phyloP scores from a whole-genome alignment of 2,888 invertebrate species.

The Apamea anceps region DNA sequence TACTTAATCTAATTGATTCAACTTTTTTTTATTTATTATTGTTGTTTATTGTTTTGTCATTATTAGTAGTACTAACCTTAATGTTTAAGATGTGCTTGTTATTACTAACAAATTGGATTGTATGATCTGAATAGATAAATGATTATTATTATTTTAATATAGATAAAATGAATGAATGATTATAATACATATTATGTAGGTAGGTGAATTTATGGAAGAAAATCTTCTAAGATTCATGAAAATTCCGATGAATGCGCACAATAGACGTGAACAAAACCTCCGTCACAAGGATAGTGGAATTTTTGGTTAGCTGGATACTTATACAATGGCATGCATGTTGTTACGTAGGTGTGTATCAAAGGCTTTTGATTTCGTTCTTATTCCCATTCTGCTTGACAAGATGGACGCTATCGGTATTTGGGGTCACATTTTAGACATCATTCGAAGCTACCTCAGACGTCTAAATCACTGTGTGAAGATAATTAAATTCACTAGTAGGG shows the following conservation, averaged over 20 bases:
- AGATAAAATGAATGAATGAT: too few species aligned
- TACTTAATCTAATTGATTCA: too few species aligned
- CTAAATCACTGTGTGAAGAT: neutral
- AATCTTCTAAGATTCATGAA: neutral
- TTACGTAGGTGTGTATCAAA: constrained; percentile 13
- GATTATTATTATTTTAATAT: too few species aligned
- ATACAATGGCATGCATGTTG: neutral
- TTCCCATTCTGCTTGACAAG: constrained; percentile 1
- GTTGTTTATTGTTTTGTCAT: too few species aligned
- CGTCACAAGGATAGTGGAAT: neutral
- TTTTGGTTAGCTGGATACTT: neutral
- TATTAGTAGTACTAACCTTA: too few species aligned
- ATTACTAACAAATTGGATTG: too few species aligned
- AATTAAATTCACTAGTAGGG: neutral
- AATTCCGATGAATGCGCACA: neutral
- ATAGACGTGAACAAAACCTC: constrained; percentile 7
- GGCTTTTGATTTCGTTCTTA: constrained; percentile 28
- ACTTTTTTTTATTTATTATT: too few species aligned
- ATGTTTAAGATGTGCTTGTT: too few species aligned
- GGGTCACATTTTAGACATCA: neutral
- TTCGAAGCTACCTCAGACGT: neutral
- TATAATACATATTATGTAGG: neutral
- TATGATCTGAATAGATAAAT: too few species aligned
- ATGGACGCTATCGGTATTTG: neutral
- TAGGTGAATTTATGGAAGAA: neutral